These are phyloP conservation scores for Egretta garzetta DNA, from an alignment of 2,113 vertebrate genomes.

Conservation along the genomic window DNA sequence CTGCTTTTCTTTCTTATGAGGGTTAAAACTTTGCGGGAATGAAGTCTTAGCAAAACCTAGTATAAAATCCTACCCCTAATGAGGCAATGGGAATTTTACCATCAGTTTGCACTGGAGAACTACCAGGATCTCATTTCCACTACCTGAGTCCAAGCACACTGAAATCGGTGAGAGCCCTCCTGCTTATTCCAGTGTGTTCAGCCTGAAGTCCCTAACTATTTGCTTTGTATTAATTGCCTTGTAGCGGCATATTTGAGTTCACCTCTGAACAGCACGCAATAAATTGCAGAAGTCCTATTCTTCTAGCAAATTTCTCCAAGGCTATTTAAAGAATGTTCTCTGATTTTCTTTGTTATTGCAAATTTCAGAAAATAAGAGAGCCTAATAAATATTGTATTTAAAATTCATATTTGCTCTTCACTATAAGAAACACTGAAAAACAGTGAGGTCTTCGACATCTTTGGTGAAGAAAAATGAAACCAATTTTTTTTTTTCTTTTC, in stretches of 20 bases:
- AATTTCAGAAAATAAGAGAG: neutral
- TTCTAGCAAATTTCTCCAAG: neutral
- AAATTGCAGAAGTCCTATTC: neutral
- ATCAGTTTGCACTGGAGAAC: neutral
- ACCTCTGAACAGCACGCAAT: neutral
- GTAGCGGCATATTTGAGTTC: neutral
- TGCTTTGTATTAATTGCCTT: neutral
- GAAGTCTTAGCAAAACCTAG: neutral
- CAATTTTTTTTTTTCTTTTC: neutral
- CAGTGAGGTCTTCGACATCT: neutral
- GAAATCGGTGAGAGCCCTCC: neutral
- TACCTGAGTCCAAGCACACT: neutral
- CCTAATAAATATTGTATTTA: neutral
- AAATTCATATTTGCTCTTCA: neutral
- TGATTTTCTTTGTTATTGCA: neutral
- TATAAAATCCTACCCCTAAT: neutral
- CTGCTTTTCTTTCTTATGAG: neutral
- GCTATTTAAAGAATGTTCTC: neutral
- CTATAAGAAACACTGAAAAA: neutral
- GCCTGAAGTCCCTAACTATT: neutral
- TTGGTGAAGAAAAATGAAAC: neutral
- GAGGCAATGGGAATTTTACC: neutral
- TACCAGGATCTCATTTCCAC: neutral
- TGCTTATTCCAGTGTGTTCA: neutral
- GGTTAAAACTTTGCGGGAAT: neutral